Evolutionary conservation across 2,888 invertebrate species (phyloP).

Genomic region (Cantharis flavilabris): DNA sequence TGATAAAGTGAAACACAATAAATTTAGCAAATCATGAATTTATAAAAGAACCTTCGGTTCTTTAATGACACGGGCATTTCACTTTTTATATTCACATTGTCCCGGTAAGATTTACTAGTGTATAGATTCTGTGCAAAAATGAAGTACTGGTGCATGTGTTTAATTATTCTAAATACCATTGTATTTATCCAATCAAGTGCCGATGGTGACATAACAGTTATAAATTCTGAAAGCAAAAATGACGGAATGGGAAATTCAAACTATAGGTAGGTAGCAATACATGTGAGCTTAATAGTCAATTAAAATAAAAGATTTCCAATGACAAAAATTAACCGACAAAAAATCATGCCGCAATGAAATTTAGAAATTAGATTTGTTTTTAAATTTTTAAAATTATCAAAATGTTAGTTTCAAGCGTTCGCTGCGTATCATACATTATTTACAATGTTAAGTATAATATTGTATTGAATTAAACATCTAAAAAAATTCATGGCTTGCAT

Average conservation of each 20-base stretch:
- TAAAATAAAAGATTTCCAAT: too few species aligned
- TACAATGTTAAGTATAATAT: too few species aligned
- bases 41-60: neutral
- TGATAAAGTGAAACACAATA: neutral
- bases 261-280: neutral
- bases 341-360: too few species aligned
- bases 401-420: too few species aligned
- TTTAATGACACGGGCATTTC: neutral
- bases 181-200: neutral
- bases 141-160: neutral
- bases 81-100: neutral
- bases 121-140: neutral
- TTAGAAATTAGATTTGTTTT: too few species aligned
- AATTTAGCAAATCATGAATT: neutral
- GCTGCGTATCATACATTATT: too few species aligned
- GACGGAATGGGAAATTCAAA: neutral
- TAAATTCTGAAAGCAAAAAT: neutral
- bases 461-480: too few species aligned
- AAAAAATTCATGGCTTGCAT: too few species aligned
- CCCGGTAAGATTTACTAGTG: neutral
- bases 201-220: neutral
- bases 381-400: too few species aligned
- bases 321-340: too few species aligned
- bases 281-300: neutral
- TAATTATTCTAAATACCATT: neutral